A percentile compares a stretch with the other conserved stretches of the same genome.
These are phyloP conservation scores for Theocolax elegans DNA, from an alignment of 1,140 invertebrate species.

Conservation along the genomic window DNA sequence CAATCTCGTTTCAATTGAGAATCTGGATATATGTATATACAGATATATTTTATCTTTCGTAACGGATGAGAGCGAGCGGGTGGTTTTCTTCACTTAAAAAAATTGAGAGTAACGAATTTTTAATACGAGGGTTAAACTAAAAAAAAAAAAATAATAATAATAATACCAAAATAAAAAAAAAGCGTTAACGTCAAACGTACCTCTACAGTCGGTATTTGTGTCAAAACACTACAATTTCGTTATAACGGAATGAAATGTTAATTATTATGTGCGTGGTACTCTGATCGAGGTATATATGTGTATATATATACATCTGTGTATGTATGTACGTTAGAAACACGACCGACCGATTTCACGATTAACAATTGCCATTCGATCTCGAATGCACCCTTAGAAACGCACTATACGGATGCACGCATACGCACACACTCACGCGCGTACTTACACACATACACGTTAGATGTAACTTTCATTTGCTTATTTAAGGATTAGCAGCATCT, in stretches of 20 bases:
- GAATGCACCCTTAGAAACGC: background rate
- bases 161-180: background rate
- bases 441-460: background rate
- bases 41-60: slow-evolving; percentile 37
- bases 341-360: background rate
- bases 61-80: background rate
- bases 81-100: slow-evolving; percentile 34
- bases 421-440: background rate
- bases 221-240: slow-evolving; percentile 20
- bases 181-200: background rate
- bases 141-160: background rate
- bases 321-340: background rate
- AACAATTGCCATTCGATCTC: background rate
- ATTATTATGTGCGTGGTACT: no score
- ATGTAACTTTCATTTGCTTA: no score
- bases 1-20: slow-evolving; percentile 22
- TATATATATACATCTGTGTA: no score
- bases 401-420: background rate
- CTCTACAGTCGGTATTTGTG: background rate
- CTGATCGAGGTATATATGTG: no score
- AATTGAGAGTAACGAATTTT: slow-evolving; percentile 29
- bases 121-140: background rate
- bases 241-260: slow-evolving; percentile 7
- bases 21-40: slow-evolving; percentile 24
- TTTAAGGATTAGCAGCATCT: no score